phyloP scores from a whole-genome alignment of 2,113 vertebrate genomes.

The Ptychochromis oligacanthus region DNA sequence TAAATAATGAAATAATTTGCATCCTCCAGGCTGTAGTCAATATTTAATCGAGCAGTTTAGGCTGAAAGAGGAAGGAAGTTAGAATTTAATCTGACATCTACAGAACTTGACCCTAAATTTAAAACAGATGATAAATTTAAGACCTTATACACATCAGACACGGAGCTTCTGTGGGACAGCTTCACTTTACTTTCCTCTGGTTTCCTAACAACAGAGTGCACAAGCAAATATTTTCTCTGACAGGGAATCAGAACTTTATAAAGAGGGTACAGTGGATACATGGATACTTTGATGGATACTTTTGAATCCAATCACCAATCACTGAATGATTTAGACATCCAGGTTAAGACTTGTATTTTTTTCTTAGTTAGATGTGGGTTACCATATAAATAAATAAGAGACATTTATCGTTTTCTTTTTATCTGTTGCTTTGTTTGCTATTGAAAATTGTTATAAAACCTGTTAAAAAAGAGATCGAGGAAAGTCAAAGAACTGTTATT shows the following conservation, averaged over 20 bases:
- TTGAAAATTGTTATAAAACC: neutral
- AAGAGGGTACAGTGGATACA: no score
- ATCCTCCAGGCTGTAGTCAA: conserved; percentile 14
- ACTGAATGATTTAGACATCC: no score
- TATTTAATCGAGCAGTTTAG: conserved; percentile 32
- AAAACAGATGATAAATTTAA: neutral
- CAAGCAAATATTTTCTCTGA: neutral
- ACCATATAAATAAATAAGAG: neutral
- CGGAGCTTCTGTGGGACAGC: neutral
- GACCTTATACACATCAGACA: neutral
- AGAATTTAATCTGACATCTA: conserved; percentile 2
- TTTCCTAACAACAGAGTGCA: neutral
- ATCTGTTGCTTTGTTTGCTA: neutral
- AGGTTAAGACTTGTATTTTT: no score
- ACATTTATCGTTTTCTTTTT: neutral
- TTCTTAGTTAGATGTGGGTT: neutral
- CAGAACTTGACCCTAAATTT: conserved; percentile 4
- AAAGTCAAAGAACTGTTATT: neutral
- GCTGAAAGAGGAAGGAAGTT: neutral
- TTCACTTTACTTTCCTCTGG: neutral
- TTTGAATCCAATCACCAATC: neutral
- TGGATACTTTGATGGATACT: accelerated
- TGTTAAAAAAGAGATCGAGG: accelerated
- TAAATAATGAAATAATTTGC: conserved; percentile 23
- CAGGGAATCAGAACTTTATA: neutral